A percentile compares a stretch with the other conserved stretches of the same genome.
These are phyloP conservation scores for Eristalis intricaria DNA, from an alignment of 2,888 invertebrate genomes.

Conservation along the genomic window DNA sequence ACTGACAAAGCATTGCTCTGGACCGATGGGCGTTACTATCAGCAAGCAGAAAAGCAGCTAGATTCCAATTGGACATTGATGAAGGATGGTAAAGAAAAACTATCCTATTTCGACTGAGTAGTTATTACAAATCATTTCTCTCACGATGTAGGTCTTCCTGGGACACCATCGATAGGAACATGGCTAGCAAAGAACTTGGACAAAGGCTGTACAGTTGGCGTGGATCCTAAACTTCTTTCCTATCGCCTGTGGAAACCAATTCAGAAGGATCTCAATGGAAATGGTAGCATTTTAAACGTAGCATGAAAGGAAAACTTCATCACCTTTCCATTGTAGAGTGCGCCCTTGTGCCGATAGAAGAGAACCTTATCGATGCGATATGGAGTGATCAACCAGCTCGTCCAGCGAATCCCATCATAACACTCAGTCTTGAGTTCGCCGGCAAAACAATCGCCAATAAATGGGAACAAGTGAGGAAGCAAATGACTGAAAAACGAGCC, in stretches of 20 bases:
- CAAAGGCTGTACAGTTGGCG: slow-evolving; percentile 86
- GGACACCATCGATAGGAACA: slow-evolving; percentile 82
- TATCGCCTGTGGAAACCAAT: slow-evolving; percentile 84
- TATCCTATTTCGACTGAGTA: background rate
- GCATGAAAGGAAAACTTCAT: background rate
- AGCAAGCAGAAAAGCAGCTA: slow-evolving; percentile 92
- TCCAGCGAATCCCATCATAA: slow-evolving; percentile 82
- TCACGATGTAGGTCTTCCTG: slow-evolving; percentile 77
- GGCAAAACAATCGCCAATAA: slow-evolving; percentile 87
- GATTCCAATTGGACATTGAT: slow-evolving; percentile 94
- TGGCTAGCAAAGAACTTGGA: slow-evolving; percentile 86
- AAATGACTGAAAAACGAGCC: slow-evolving; percentile 86
- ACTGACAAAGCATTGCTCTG: slow-evolving; percentile 90
- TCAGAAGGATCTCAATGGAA: slow-evolving; percentile 83
- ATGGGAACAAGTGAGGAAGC: slow-evolving; percentile 84
- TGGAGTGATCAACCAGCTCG: slow-evolving; percentile 84
- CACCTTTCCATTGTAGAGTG: slow-evolving; percentile 83
- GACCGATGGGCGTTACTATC: slow-evolving; percentile 98
- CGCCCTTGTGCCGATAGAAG: slow-evolving; percentile 84
- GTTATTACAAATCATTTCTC: background rate
- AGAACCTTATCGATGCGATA: slow-evolving; percentile 89
- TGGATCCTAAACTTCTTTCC: slow-evolving; percentile 87
- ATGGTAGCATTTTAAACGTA: slow-evolving; percentile 64
- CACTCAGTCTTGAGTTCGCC: slow-evolving; percentile 82
- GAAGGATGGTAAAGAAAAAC: slow-evolving; percentile 85